Conservation (phyloP, 2,888 invertebrate genomes). For the Pachydiplax longipennis region DNA sequence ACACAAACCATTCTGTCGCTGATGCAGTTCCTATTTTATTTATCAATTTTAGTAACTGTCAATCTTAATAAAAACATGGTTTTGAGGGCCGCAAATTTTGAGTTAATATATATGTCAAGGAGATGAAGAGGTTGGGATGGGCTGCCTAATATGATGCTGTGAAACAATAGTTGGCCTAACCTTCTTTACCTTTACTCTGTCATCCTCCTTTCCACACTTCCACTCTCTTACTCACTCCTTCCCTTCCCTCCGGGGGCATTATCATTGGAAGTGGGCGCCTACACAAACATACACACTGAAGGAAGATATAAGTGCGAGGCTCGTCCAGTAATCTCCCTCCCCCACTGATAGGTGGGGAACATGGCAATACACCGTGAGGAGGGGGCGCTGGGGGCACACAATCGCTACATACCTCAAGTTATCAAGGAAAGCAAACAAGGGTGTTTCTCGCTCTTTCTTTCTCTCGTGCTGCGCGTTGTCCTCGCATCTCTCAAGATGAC, state of each 20-base stretch:
- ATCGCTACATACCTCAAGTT: constrained; percentile 5
- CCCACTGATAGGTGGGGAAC: neutral
- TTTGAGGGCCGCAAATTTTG: too few species aligned
- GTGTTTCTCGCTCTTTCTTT: neutral
- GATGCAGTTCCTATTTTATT: too few species aligned
- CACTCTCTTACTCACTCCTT: neutral
- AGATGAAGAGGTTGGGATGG: too few species aligned
- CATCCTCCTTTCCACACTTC: neutral
- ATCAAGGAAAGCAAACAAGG: neutral
- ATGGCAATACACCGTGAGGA: neutral
- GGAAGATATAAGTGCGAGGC: neutral
- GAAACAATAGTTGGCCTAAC: too few species aligned
- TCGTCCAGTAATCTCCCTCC: neutral
- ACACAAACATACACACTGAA: neutral
- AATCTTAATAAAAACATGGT: too few species aligned
- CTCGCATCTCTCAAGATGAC: neutral
- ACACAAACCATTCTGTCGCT: too few species aligned
- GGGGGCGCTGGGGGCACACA: neutral
- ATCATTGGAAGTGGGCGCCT: neutral
- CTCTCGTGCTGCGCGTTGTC: neutral
- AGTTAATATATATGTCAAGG: too few species aligned
- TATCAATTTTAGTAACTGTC: too few species aligned
- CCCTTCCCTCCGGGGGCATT: neutral
- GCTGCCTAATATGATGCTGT: too few species aligned
- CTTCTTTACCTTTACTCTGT: too few species aligned